Percentiles rank a stretch among this genome's conserved stretches.
phyloP scores from a whole-genome alignment of 2,113 vertebrate species.

The Clarias gariepinus region DNA sequence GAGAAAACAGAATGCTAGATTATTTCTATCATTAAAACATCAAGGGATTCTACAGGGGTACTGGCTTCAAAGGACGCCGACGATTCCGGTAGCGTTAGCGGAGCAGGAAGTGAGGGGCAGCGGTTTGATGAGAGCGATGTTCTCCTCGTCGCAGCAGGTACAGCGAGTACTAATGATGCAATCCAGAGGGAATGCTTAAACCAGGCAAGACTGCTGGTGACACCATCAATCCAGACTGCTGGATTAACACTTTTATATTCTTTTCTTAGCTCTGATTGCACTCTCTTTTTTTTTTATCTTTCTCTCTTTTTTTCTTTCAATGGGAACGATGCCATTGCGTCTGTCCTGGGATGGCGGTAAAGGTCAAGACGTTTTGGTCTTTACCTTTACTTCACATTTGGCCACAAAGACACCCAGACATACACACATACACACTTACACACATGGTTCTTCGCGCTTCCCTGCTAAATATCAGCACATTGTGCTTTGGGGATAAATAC shows the following conservation, averaged over 20 bases:
- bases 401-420: background rate
- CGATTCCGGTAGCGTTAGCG: slow-evolving; percentile 43
- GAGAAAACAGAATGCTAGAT: slow-evolving; percentile 66
- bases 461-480: slow-evolving; percentile 49
- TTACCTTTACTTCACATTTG: background rate
- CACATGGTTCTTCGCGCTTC: slow-evolving; percentile 53
- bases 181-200: background rate
- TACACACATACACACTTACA: slow-evolving; percentile 20
- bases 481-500: slow-evolving; percentile 51
- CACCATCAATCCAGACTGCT: background rate
- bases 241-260: slow-evolving; percentile 32
- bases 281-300: slow-evolving; percentile 14
- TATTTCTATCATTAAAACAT: slow-evolving; percentile 78
- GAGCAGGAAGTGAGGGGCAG: slow-evolving; percentile 25
- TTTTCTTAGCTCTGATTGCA: slow-evolving; percentile 17
- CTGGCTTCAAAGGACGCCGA: slow-evolving; percentile 68
- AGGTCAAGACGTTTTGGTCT: slow-evolving; percentile 60
- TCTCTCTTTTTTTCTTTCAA: slow-evolving; percentile 20
- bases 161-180: slow-evolving; percentile 12
- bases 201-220: background rate
- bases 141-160: background rate
- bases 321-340: slow-evolving; percentile 50
- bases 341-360: slow-evolving; percentile 66
- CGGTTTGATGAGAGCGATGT: slow-evolving; percentile 16
- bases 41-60: slow-evolving; percentile 69